A percentile compares a stretch with the other conserved stretches of the same genome.
Evolutionary conservation across 2,888 invertebrate species (phyloP).

Genomic region (Drosophila mettleri): DNA sequence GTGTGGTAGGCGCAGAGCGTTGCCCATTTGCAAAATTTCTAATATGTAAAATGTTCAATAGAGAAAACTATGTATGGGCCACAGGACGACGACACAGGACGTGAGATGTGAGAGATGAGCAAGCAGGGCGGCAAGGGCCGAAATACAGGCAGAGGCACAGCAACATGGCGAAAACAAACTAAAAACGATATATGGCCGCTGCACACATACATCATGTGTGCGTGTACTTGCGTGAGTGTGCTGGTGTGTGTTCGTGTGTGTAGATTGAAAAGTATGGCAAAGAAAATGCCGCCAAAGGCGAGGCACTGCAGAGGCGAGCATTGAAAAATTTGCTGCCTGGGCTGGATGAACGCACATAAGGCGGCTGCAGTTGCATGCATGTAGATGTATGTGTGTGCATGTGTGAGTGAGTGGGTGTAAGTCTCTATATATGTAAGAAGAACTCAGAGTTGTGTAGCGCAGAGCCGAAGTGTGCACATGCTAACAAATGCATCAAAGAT

Average conservation of each 20-base stretch:
- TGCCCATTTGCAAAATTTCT: slow-evolving; percentile 80
- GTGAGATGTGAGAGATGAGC: slow-evolving; percentile 14
- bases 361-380: slow-evolving; percentile 17
- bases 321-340: slow-evolving; percentile 57
- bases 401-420: background rate
- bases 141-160: slow-evolving; percentile 15
- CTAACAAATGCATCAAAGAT: background rate
- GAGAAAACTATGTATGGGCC: slow-evolving; percentile 77
- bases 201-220: background rate
- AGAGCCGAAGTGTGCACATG: background rate
- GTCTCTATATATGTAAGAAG: slow-evolving; percentile 6
- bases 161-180: slow-evolving; percentile 60
- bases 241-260: slow-evolving; percentile 28
- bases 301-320: slow-evolving; percentile 43
- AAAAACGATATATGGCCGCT: slow-evolving; percentile 65
- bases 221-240: slow-evolving; percentile 31
- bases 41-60: slow-evolving; percentile 82
- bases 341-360: slow-evolving; percentile 19
- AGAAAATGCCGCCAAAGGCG: slow-evolving; percentile 75
- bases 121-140: slow-evolving; percentile 2
- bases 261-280: slow-evolving; percentile 68
- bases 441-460: background rate
- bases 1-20: slow-evolving; percentile 59
- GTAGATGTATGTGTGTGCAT: background rate
- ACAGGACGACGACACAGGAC: slow-evolving; percentile 40